Evolutionary conservation across 23 tunicate genomes (phyloP).

Genomic region (Corella eumyota): DNA sequence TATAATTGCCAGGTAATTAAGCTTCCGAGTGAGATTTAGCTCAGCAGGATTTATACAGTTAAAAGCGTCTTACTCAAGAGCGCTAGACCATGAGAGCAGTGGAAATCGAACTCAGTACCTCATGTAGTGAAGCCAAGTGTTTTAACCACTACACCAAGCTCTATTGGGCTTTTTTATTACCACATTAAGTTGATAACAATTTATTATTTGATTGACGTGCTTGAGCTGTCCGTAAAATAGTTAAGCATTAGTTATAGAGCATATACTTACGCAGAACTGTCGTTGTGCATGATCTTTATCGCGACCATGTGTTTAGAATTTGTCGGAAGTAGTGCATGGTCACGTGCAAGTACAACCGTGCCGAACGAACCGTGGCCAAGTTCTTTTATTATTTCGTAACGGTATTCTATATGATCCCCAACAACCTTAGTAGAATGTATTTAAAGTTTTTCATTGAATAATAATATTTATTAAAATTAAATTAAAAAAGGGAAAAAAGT

Average conservation of each 20-base stretch:
- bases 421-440: neutral
- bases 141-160: no score
- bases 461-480: neutral
- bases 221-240: no score
- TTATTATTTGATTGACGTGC: neutral
- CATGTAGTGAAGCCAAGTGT: no score
- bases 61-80: no score
- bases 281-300: slow-evolving; percentile 81
- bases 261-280: slow-evolving; percentile 29
- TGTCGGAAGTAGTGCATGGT: slow-evolving; percentile 34
- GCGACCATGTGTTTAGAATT: slow-evolving; percentile 56
- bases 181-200: neutral
- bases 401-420: slow-evolving; percentile 86
- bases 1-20: no score
- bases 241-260: no score
- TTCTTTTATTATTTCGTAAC: slow-evolving; percentile 68
- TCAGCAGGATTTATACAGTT: no score
- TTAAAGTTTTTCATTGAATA: neutral
- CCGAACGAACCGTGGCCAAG: slow-evolving; percentile 96
- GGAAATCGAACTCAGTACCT: no score
- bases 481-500: no score
- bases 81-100: no score
- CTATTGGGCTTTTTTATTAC: neutral
- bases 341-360: slow-evolving; percentile 65
- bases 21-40: no score